These are phyloP conservation scores for Hydractinia symbiolongicarpus DNA, from an alignment of 30 jellyfish, hydroid and myxozoan genomes.

Conservation along the genomic window DNA sequence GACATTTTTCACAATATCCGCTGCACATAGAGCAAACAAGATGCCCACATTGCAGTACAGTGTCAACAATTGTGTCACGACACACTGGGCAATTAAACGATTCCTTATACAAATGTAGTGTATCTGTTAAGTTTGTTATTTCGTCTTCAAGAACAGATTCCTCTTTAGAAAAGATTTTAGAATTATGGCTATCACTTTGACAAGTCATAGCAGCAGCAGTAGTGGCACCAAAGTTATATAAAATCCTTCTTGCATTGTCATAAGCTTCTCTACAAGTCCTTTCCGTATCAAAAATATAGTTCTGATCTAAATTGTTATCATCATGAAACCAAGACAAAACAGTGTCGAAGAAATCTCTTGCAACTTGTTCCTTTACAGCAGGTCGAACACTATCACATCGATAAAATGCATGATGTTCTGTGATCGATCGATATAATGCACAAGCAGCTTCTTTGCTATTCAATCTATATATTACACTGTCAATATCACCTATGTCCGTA, in stretches of 20 bases:
- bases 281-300: conserved; percentile 85
- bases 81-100: conserved; percentile 72
- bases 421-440: conserved; percentile 84
- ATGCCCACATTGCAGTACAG: conserved; percentile 95
- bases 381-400: conserved; percentile 89
- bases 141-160: conserved; percentile 7
- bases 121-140: conserved; percentile 36
- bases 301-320: conserved; percentile 68
- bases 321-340: conserved; percentile 59
- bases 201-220: conserved; percentile 41
- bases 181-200: background rate
- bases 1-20: conserved; percentile 53
- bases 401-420: conserved; percentile 94
- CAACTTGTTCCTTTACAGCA: conserved; percentile 92
- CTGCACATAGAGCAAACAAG: conserved; percentile 70
- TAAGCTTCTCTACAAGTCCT: conserved; percentile 97
- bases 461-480: conserved; percentile 44
- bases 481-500: conserved; percentile 69
- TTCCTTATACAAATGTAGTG: conserved; percentile 45
- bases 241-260: conserved; percentile 90
- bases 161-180: conserved; percentile 4
- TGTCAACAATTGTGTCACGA: conserved; percentile 62
- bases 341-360: conserved; percentile 84
- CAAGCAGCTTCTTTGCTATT: conserved; percentile 93
- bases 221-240: conserved; percentile 83